phyloP scores from a whole-genome alignment of 35 echinoderm and acorn worm genomes.

The Ophiothrix spiculata region DNA sequence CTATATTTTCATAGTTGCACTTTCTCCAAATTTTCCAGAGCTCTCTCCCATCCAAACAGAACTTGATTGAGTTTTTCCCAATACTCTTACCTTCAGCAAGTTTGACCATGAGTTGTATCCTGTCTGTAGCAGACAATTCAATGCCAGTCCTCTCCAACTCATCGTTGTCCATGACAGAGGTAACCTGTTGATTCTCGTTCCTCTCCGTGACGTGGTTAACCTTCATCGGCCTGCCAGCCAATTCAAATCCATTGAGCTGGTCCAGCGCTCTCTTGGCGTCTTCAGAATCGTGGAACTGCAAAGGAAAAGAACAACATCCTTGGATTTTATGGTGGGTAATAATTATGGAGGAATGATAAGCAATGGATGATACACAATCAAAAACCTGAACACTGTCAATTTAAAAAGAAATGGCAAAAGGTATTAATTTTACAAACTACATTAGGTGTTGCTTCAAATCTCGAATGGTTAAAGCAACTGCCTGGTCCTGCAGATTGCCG shows the following conservation, averaged over 20 bases:
- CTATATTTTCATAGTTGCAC: too few relatives aligned
- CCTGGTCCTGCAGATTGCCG: too few relatives aligned
- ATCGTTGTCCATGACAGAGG: constrained; percentile 83
- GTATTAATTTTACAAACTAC: too few relatives aligned
- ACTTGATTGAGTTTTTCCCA: too few relatives aligned
- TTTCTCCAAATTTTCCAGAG: too few relatives aligned
- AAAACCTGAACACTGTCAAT: too few relatives aligned
- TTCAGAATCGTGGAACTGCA: constrained; percentile 92
- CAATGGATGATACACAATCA: constrained; percentile 1
- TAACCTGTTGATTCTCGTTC: constrained; percentile 68
- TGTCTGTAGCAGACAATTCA: constrained; percentile 72
- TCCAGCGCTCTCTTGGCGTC: constrained; percentile 96
- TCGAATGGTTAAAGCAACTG: too few relatives aligned
- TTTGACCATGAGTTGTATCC: constrained; percentile 97
- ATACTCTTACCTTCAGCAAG: constrained; percentile 84
- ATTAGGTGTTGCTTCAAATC: too few relatives aligned
- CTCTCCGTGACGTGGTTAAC: constrained; percentile 96
- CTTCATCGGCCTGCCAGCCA: constrained; percentile 92
- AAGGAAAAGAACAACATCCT: not conserved
- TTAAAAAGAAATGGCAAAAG: too few relatives aligned
- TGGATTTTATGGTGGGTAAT: not conserved
- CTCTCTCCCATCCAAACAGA: too few relatives aligned
- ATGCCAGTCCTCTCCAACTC: constrained; percentile 93
- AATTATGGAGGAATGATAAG: not conserved
- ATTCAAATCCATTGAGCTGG: constrained; percentile 94